phyloP scores from a whole-genome alignment of 2,888 invertebrate genomes.

The Encarsia formosa region DNA sequence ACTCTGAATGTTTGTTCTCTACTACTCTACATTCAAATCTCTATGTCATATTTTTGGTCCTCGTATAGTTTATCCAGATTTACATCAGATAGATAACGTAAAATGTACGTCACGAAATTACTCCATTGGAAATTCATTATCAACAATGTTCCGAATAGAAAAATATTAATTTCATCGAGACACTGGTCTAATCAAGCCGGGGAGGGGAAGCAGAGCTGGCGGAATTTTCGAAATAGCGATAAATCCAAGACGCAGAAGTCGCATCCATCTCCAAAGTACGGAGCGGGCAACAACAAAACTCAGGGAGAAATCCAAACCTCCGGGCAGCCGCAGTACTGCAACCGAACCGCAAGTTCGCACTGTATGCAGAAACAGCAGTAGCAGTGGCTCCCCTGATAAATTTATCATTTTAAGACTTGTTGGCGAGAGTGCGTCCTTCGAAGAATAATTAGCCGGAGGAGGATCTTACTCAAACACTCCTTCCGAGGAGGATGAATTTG shows the following conservation, averaged over 20 bases:
- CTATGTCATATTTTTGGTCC: no score
- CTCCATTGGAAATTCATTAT: no score
- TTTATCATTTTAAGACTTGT: slow-evolving; percentile 26
- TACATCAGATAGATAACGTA: no score
- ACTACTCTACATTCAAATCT: no score
- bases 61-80: no score
- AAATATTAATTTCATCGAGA: no score
- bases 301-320: background rate
- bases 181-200: no score
- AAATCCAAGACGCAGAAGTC: background rate
- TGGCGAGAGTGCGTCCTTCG: background rate
- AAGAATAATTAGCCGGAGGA: slow-evolving; percentile 11
- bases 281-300: background rate
- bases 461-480: background rate
- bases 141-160: no score
- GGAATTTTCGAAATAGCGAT: background rate
- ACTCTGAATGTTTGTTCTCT: no score
- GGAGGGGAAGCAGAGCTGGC: background rate
- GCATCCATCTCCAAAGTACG: background rate
- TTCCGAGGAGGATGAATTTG: background rate
- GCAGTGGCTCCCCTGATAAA: slow-evolving; percentile 9
- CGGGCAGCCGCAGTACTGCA: background rate
- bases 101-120: no score
- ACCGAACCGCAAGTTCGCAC: no score
- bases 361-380: no score